These are phyloP conservation scores for Pimephales promelas DNA, from an alignment of 2,113 vertebrate species.

Conservation along the genomic window DNA sequence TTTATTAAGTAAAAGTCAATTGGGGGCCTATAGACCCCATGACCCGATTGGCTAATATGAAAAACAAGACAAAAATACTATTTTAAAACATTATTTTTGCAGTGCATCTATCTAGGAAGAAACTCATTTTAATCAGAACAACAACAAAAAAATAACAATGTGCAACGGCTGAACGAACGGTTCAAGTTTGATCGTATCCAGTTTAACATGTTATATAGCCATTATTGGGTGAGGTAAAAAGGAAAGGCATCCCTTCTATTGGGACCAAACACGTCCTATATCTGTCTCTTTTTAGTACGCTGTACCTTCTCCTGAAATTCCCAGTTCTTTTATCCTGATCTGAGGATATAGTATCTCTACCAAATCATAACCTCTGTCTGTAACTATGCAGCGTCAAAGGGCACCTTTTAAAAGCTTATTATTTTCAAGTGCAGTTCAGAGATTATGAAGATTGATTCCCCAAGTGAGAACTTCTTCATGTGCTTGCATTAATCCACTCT, in stretches of 20 bases:
- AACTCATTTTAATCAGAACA: neutral
- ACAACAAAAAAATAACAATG: neutral
- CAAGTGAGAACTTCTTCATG: constrained; percentile 43
- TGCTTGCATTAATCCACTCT: constrained; percentile 63
- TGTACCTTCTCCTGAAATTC: constrained; percentile 10
- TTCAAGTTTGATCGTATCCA: neutral
- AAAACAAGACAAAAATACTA: too few relatives aligned
- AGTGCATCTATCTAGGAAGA: too few relatives aligned
- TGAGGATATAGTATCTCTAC: neutral
- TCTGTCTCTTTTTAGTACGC: constrained; percentile 1
- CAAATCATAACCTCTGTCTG: constrained; percentile 14
- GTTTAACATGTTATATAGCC: neutral
- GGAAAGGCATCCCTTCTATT: neutral
- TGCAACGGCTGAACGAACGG: neutral
- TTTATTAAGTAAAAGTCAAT: too few relatives aligned
- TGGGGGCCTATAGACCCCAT: too few relatives aligned
- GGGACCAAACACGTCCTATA: neutral
- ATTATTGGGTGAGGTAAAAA: constrained; percentile 4
- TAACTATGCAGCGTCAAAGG: constrained; percentile 16
- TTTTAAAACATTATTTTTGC: too few relatives aligned
- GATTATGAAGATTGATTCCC: constrained; percentile 23
- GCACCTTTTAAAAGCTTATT: neutral
- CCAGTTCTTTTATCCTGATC: neutral
- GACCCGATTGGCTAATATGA: too few relatives aligned
- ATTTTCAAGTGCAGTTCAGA: constrained; percentile 22